Percentiles rank a stretch among this genome's conserved stretches.
These are phyloP conservation scores for Calcarius lapponicus DNA, from an alignment of 2,797 vertebrate genomes.

Conservation along the genomic window DNA sequence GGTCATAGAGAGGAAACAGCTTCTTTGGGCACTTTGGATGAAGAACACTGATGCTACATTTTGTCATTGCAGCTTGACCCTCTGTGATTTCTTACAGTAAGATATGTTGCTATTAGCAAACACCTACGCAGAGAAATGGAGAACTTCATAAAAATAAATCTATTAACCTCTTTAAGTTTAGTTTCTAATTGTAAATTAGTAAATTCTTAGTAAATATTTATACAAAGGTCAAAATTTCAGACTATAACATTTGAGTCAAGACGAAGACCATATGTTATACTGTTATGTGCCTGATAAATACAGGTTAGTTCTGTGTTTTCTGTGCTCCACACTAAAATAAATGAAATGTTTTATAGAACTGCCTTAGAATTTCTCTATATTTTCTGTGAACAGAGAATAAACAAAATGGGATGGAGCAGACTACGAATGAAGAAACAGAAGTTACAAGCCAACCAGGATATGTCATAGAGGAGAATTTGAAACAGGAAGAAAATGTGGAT, in stretches of 20 bases:
- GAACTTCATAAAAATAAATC: not conserved
- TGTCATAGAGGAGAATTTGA: not conserved
- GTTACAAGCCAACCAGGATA: not conserved
- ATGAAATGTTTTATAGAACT: not conserved
- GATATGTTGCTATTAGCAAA: not conserved
- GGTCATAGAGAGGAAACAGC: not conserved
- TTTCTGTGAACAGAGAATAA: slow-evolving; percentile 43
- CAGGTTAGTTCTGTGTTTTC: not conserved
- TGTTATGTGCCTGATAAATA: not conserved
- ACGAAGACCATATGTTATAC: not conserved
- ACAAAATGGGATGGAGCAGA: not conserved
- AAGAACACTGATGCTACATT: not conserved
- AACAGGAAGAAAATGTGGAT: not conserved
- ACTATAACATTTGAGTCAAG: not conserved
- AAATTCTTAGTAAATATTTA: not conserved
- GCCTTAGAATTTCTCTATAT: not conserved
- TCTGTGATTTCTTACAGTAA: not conserved
- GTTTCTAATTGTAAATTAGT: not conserved
- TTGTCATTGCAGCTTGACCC: not conserved
- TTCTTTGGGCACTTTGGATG: not conserved
- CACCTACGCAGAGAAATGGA: not conserved
- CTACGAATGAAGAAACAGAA: not conserved
- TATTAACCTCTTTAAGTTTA: not conserved
- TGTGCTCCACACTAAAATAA: not conserved
- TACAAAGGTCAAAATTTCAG: not conserved